Percentiles rank a stretch among this genome's conserved stretches.
Evolutionary conservation across 2,113 vertebrate species (phyloP).

Genomic region (Pollachius pollachius): DNA sequence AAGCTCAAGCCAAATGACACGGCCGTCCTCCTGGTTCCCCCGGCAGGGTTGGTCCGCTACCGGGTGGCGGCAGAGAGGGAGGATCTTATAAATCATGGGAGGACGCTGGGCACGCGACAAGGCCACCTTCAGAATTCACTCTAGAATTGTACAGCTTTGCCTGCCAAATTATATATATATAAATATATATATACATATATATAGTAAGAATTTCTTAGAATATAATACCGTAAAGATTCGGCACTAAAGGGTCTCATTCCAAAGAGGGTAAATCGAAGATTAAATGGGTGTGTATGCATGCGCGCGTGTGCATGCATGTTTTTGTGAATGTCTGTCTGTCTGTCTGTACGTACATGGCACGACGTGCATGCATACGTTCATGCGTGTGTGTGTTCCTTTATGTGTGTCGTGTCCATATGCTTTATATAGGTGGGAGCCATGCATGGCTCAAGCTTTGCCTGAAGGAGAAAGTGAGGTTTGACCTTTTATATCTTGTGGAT

Average conservation of each 20-base stretch:
- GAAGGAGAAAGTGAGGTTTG: slow-evolving; percentile 3
- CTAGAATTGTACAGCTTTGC: too few species aligned
- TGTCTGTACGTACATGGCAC: neutral
- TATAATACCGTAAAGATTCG: slow-evolving; percentile 9
- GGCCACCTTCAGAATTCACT: neutral
- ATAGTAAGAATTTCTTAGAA: too few species aligned
- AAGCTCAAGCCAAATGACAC: too few species aligned
- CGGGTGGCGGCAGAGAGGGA: neutral
- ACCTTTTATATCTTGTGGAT: slow-evolving; percentile 21
- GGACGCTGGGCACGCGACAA: too few species aligned
- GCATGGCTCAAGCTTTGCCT: neutral
- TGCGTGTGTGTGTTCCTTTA: neutral
- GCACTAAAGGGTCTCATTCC: slow-evolving; percentile 29
- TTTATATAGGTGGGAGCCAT: slow-evolving; percentile 14
- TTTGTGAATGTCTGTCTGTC: slow-evolving; percentile 5
- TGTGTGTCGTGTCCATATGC: neutral
- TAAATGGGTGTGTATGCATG: neutral
- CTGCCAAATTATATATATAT: too few species aligned
- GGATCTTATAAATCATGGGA: too few species aligned
- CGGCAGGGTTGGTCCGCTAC: slow-evolving; percentile 3
- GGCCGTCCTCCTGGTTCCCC: too few species aligned
- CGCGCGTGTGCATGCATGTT: neutral
- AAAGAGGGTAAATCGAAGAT: neutral
- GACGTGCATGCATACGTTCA: neutral
- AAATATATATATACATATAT: too few species aligned